Base-by-base conservation (phyloP, 64 coral and sea anemone genomes). In the Montipora cactus region DNA sequence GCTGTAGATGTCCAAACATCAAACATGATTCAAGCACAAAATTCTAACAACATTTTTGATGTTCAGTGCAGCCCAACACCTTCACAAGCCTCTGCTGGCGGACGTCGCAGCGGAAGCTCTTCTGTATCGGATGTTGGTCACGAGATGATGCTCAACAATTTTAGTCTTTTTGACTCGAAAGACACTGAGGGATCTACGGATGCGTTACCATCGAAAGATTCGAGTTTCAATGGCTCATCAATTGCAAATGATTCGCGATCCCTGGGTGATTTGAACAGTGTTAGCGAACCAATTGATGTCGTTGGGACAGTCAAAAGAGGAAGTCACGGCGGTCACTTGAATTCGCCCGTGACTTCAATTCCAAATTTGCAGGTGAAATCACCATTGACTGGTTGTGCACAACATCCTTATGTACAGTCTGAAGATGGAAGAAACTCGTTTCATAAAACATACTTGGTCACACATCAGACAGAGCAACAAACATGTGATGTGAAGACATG, bases 221-320 rank as follows among this genome's bases (percentile, higher is more conserved):
- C 82, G 10, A 86, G 82, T n/a, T 66, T 44, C 47, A 72, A 62
- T 8, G 47, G 47, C n/a, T 86, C 66, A 3, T 86, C 66, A 2
- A 67, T 72, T 72, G 67, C 82, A 19, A 86, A 86, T 72, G 67
- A 11, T 48, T 66, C 64, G 12, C 70, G 18, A 86, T 86, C 82
- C 9, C 5, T 86, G 10, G 28, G 46, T 72, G 82, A 86, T 68
- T 86, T 86, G 18, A 69, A 86, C 66, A 86, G 66, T 47, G 46
- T 86, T 7, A 72, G 82, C 49, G 82, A 86, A 86, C 82, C 66
- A n/a, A 72, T 86, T 22, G 64, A 86, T 72, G 46, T 86, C 4
- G 19, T 86, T 70, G 82, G 59, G 1, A 49, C n/a, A 7, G 47
- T 4, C 8, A 12, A 11, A 12, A 86, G 68, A 14, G 82, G 9